These are phyloP conservation scores for Gonioctena quinquepunctata DNA, from an alignment of 1,140 invertebrate species.

Conservation along the genomic window DNA sequence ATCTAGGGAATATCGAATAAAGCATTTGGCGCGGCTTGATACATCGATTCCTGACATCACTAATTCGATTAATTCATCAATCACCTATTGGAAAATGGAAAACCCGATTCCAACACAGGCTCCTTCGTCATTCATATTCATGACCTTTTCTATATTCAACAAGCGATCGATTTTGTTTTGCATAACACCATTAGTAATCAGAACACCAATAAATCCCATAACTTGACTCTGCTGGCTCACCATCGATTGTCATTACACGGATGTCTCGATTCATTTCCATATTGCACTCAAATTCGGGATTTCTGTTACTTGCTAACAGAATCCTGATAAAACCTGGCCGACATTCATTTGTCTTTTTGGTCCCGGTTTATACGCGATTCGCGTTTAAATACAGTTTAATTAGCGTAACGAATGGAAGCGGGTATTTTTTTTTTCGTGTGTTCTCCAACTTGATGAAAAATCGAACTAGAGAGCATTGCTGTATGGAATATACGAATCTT, in stretches of 20 bases:
- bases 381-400: conserved; percentile 11
- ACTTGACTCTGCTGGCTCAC: conserved; percentile 15
- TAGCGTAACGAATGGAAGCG: neutral
- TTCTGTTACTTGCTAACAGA: conserved; percentile 7
- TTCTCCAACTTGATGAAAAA: neutral
- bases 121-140: neutral
- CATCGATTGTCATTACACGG: conserved; percentile 16
- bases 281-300: conserved; percentile 5
- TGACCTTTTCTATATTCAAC: conserved; percentile 9
- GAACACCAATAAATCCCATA: conserved; percentile 18
- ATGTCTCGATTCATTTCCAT: conserved; percentile 20
- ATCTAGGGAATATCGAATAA: too few species aligned
- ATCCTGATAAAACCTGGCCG: conserved; percentile 9
- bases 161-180: conserved; percentile 20
- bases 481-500: too few species aligned
- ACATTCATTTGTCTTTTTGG: conserved; percentile 3
- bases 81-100: neutral
- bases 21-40: too few species aligned
- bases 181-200: conserved; percentile 26
- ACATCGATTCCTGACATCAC: neutral
- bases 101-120: neutral
- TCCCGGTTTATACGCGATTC: neutral
- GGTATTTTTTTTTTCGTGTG: neutral
- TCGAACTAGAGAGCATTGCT: too few species aligned
- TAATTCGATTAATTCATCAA: neutral